phyloP scores from a whole-genome alignment of 2,797 vertebrate genomes.

The Pantherophis alleghaniensis region DNA sequence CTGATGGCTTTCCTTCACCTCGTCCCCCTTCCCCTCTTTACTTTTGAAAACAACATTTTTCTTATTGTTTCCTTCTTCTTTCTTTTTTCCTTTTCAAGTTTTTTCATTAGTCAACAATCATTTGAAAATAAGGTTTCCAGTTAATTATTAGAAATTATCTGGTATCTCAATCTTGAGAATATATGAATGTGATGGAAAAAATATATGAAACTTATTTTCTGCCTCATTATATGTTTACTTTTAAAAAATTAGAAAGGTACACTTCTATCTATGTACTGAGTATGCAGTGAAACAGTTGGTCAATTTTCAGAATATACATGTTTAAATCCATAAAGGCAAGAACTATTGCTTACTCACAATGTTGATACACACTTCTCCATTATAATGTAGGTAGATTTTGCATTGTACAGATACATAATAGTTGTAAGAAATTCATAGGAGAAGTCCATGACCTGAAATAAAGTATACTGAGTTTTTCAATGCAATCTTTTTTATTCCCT shows the following conservation, averaged over 20 bases:
- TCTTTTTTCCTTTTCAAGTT: background rate
- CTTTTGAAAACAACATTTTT: background rate
- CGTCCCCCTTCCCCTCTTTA: background rate
- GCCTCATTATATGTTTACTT: background rate
- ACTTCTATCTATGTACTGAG: slow-evolving; percentile 37
- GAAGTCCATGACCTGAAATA: slow-evolving; percentile 4
- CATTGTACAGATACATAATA: background rate
- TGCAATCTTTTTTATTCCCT: slow-evolving; percentile 19
- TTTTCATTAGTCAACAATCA: background rate
- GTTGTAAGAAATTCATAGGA: background rate
- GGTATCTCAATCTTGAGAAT: background rate
- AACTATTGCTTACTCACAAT: slow-evolving; percentile 58
- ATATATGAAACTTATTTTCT: background rate
- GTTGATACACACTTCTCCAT: slow-evolving; percentile 41
- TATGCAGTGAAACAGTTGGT: slow-evolving; percentile 26
- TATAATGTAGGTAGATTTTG: slow-evolving; percentile 13
- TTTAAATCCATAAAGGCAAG: slow-evolving; percentile 47
- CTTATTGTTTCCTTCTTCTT: background rate
- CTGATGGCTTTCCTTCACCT: background rate
- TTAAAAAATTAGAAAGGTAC: background rate
- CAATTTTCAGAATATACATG: slow-evolving; percentile 43
- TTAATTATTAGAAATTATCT: background rate
- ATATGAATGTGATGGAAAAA: background rate
- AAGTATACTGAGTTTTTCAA: slow-evolving; percentile 8
- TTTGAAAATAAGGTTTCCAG: background rate